These are phyloP conservation scores for Ornithoptera priamus DNA, from an alignment of 2,888 invertebrate genomes.

Conservation along the genomic window DNA sequence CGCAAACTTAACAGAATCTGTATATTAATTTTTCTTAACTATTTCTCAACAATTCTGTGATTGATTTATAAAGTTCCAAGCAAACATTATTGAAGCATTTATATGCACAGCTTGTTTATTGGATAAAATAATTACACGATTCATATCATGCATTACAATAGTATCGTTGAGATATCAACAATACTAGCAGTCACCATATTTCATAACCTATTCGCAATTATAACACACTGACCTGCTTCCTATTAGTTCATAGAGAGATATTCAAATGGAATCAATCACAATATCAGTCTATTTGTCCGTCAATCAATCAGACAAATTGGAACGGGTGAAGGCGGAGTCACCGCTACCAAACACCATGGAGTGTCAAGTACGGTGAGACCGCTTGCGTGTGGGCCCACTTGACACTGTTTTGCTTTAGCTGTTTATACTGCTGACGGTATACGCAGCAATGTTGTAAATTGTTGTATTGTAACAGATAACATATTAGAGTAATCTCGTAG, in stretches of 20 bases:
- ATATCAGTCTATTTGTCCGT: conserved; percentile 47
- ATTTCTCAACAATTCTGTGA: no score
- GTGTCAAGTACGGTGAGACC: conserved; percentile 19
- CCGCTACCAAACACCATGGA: conserved; percentile 29
- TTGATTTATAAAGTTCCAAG: no score
- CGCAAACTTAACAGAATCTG: no score
- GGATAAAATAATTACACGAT: background rate
- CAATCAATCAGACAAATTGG: conserved; percentile 43
- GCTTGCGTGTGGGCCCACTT: conserved; percentile 33
- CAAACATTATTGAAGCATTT: no score
- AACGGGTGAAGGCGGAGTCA: conserved; percentile 23
- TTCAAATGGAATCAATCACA: conserved; percentile 40
- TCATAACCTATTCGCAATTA: conserved; percentile 11
- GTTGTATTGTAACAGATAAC: background rate
- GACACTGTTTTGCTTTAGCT: conserved; percentile 32
- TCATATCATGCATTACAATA: no score
- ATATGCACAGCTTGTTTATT: background rate
- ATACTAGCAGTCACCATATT: conserved; percentile 15
- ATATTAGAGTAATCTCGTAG: no score
- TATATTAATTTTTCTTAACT: no score
- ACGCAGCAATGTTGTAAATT: background rate
- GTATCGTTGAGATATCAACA: conserved; percentile 6
- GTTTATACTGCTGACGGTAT: conserved; percentile 23
- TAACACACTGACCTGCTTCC: conserved; percentile 30
- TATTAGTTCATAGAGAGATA: conserved; percentile 37